Evolutionary conservation across 2,113 vertebrate species (phyloP).

Genomic region (Erinaceus europaeus): DNA sequence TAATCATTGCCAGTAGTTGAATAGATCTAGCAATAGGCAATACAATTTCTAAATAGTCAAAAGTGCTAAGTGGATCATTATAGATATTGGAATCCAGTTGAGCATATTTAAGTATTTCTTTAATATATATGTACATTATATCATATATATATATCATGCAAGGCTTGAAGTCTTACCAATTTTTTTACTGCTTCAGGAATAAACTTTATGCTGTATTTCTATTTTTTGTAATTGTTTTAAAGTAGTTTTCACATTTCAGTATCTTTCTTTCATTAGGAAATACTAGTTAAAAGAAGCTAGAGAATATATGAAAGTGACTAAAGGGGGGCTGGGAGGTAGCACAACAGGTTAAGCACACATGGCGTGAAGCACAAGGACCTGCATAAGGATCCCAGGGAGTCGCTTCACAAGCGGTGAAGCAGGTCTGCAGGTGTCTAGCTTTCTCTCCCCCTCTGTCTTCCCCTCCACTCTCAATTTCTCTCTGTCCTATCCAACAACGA

Average conservation of each 20-base stretch:
- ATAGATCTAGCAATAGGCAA: not conserved
- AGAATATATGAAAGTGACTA: no score
- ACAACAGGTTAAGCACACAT: no score
- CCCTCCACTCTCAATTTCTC: no score
- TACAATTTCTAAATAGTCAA: not conserved
- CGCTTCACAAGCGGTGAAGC: no score
- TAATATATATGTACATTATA: no score
- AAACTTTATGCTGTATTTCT: not conserved
- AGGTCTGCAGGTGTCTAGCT: no score
- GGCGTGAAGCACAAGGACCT: no score
- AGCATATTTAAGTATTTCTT: not conserved
- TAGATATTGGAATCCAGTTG: not conserved
- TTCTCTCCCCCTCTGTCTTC: no score
- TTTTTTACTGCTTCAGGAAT: conserved; percentile 5
- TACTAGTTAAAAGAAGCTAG: not conserved
- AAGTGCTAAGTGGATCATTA: not conserved
- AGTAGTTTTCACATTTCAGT: not conserved
- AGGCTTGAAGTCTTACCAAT: not conserved
- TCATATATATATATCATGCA: not conserved
- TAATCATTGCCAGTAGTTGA: not conserved
- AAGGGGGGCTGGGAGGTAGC: no score
- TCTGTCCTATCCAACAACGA: no score
- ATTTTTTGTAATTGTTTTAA: not conserved
- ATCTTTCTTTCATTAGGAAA: conserved; percentile 29
- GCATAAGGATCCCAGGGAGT: no score